Evolutionary conservation across 2,113 vertebrate genomes (phyloP), one percentile per base, ranked within the genome.

Genomic region (Urocynchramus pylzowi): DNA sequence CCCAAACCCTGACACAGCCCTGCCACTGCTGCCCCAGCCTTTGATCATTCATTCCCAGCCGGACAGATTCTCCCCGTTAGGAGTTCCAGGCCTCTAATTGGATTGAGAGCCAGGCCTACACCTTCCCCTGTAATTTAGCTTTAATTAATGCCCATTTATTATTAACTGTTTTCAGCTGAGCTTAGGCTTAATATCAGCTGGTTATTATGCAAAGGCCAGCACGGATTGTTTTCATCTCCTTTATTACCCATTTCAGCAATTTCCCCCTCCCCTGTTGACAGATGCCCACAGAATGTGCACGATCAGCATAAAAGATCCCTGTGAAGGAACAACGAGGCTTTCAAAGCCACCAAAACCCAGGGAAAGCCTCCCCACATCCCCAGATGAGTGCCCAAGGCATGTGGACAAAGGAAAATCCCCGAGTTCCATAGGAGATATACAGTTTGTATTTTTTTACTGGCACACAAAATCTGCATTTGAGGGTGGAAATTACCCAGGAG

Each of bases 111-210:
- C 61, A 50, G 82, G 42, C 52, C 64, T 42, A 63, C 67, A 83
- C 89, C 84, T 94, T 95, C 87, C 91, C 70, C 82, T 94, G 65
- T 90, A 93, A 97, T 93, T 91, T 65, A 87, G 67, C 65, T 91
- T 96, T 96, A 96, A 97, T 96, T 96, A 96, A 92, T 82, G 89
- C 45, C 94, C 94, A 84, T 95, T 94, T 68, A 84, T 95, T 95
- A 94, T 94, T 82, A 91, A 91, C 84, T 69, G 79, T 94, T 96
- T 92, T 94, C 90, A 49, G 75, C 71, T 87, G 76, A 60, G 76
- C 35, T 95, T 54, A 79, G 59, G 42, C 73, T 95, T 76, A 71
- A 53, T 75, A 57, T 95, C 96, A 92, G 77, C 64, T 88, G 82
- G 75, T 94, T 95, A 53, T 89, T 88, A 81, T 23, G 79, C 75